Evolutionary conservation across 2,888 invertebrate genomes (phyloP).

Genomic region (Chalcis sispes): DNA sequence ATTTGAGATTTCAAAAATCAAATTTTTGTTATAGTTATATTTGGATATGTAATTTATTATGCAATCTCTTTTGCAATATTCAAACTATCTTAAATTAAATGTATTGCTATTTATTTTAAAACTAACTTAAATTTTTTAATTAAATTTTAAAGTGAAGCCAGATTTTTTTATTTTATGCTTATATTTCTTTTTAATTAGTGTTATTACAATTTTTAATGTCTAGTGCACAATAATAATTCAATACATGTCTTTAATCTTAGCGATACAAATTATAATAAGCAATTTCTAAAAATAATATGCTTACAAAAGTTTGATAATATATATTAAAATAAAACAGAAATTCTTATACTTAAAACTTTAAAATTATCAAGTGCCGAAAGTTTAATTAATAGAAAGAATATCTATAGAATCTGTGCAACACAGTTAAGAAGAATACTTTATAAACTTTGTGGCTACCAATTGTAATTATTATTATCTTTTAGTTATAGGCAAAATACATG

Average conservation of each 20-base stretch:
- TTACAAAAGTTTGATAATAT: neutral
- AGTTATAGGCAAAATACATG: neutral
- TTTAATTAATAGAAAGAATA: neutral
- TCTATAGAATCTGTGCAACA: conserved; percentile 3
- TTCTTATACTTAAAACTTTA: neutral
- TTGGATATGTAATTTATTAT: too few relatives aligned
- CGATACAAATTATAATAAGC: conserved; percentile 1
- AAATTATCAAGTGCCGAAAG: conserved; percentile 9
- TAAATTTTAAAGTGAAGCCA: neutral
- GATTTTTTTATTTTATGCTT: neutral
- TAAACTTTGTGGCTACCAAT: neutral
- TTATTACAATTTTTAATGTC: conserved; percentile 11
- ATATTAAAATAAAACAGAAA: neutral
- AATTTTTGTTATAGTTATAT: neutral
- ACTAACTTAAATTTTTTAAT: neutral
- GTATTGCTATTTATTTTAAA: neutral
- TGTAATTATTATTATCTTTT: neutral
- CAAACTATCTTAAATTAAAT: neutral
- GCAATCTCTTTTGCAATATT: too few relatives aligned
- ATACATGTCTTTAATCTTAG: too few relatives aligned
- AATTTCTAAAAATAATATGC: neutral
- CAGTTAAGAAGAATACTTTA: neutral
- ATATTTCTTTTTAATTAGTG: neutral
- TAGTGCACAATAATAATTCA: neutral
- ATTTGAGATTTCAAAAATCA: neutral